Base-by-base conservation (phyloP, 2,113 vertebrate species). In the Anas platyrhynchos region DNA sequence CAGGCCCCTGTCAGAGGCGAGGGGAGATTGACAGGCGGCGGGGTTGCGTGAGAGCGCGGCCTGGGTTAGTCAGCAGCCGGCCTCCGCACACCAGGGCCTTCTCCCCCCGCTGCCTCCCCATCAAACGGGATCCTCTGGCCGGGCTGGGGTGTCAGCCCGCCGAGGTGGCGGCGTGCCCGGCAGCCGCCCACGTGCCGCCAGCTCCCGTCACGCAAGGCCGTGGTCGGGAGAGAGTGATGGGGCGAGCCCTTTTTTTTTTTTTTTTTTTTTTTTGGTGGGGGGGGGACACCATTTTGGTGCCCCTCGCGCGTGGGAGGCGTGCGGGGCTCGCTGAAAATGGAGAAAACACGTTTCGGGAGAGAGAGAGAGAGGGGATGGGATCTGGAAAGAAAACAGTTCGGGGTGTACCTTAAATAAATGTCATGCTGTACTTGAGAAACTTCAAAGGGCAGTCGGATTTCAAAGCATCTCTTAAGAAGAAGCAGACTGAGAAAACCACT, bases 11-110 rank as follows among this genome's bases (percentile, higher is more conserved):
- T 99, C 99, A 98, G 98, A 97, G 97, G 97, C 96, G 96, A 97
- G 84, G 95, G 89, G 89, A 98, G 98, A 99, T 98, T 99, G 99
- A 99, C 98, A 98, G 98, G 98, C 98, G 83, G 98, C 96, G 96
- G 90, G 98, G 92, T 99, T 98, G 99, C 98, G 99, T 99, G 99
- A 99, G 98, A 99, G 98, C 94, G 87, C 97, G 95, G 95, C 98
- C 94, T 98, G 98, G 98, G 99, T 99, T 98, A 95, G 94, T 98
- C 98, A 98, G 98, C 97, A 97, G 79, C 97, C 96, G 89, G 95
- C 96, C 97, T 97, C 96, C 88, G 80, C 97, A 86, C 59, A 86
- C 59, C 88, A 52, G 86, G 88, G 44, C 84, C 96, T 68, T 81
- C 96, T 97, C 97, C 97, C 96, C 97, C 97, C 71, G n/a, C 52